Percentiles rank a stretch among this genome's conserved stretches.
phyloP scores from a whole-genome alignment of 2,113 vertebrate species.

The Syngnathus typhle region DNA sequence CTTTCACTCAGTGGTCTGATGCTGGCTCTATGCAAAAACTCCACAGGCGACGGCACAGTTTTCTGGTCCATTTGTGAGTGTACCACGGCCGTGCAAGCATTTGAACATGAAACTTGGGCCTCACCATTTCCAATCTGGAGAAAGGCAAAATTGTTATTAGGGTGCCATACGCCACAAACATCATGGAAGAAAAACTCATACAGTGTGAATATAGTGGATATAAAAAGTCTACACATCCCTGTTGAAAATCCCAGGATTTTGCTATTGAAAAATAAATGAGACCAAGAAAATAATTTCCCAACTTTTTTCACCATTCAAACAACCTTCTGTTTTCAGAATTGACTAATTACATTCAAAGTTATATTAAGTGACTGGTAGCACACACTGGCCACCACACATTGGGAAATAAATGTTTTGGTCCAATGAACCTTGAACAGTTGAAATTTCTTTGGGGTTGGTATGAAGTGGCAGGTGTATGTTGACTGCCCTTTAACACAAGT shows the following conservation, averaged over 20 bases:
- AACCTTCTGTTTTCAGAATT: not conserved
- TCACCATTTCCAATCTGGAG: conserved; percentile 54
- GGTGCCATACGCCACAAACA: not conserved
- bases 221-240: too few species aligned
- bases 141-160: not conserved
- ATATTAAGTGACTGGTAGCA: not conserved
- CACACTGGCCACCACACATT: not conserved
- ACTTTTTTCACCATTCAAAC: too few species aligned
- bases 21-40: conserved; percentile 69
- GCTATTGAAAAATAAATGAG: too few species aligned
- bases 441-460: too few species aligned
- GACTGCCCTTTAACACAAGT: not conserved
- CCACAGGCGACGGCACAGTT: conserved; percentile 65
- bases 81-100: conserved; percentile 15
- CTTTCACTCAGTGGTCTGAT: conserved; percentile 81
- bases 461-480: too few species aligned
- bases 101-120: conserved; percentile 18
- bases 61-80: conserved; percentile 37
- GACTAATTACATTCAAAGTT: not conserved
- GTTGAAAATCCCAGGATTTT: too few species aligned
- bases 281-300: too few species aligned
- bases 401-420: too few species aligned
- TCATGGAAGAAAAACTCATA: not conserved
- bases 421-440: not conserved
- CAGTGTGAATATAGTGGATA: too few species aligned